These are phyloP conservation scores for Atta colombica DNA, from an alignment of 1,140 invertebrate species.

Conservation along the genomic window DNA sequence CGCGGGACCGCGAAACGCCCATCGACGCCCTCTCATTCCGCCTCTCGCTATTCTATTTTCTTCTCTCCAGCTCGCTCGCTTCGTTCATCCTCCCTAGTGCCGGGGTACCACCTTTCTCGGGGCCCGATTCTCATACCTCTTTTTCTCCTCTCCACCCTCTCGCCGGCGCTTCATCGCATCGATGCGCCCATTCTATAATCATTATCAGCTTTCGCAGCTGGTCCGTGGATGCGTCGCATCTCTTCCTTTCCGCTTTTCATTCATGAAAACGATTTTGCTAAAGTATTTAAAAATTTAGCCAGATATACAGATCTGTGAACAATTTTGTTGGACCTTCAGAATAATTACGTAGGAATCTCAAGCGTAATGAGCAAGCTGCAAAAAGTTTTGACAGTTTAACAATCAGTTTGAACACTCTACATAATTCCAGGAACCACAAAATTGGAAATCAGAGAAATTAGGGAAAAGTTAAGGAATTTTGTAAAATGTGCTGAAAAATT, in stretches of 20 bases:
- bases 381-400: no score
- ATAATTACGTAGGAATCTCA: no score
- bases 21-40: conserved; percentile 83
- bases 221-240: background rate
- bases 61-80: conserved; percentile 61
- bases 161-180: conserved; percentile 51
- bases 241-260: conserved; percentile 21
- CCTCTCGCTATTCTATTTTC: conserved; percentile 76
- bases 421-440: no score
- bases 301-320: no score
- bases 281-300: no score
- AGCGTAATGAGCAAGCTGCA: no score
- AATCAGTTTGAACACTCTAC: no score
- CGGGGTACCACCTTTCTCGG: conserved; percentile 70
- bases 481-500: no score
- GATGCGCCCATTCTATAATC: conserved; percentile 78
- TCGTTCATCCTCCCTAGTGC: background rate
- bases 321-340: no score
- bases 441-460: no score
- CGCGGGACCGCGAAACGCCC: conserved; percentile 86
- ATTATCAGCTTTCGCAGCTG: conserved; percentile 77
- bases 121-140: conserved; percentile 59
- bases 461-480: no score
- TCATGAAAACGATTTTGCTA: no score
- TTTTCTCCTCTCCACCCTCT: conserved; percentile 28